Base-by-base conservation (phyloP, 2,113 vertebrate species). In the Poecile atricapillus region DNA sequence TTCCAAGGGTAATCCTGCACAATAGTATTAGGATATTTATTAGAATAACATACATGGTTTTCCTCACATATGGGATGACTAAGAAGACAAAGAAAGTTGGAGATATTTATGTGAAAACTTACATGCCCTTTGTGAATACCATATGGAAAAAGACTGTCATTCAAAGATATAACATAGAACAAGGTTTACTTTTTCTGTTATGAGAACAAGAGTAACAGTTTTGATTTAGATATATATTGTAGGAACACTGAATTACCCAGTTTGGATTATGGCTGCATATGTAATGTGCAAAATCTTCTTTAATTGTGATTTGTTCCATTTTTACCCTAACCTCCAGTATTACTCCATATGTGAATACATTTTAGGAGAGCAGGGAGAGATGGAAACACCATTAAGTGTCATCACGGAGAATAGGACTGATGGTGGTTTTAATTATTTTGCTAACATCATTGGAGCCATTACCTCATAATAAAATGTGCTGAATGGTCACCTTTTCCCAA, bases 401-500 rank as follows among this genome's bases (percentile, higher is more conserved):
- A 67, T 90, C 62, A 84, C 33, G 87, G 73, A 95, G 49, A 85
- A 91, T 75, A 81, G 44, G 12, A 49, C 52, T 96, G 80, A 93
- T 95, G 84, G 81, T 67, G 21, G 11, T 82, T 94, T 96, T 93
- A 88, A 96, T 95, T 93, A 89, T 95, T 88, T 91, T 95, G 55
- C 64, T 85, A 93, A 83, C 91, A 97, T 93, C 86, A 60, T 25
- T 86, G 68, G 27, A 97, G 46, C 50, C 67, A 92, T 96, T 96
- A 94, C 70, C 71, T 91, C 83, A 92, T 94, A 90, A 96, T 90
- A 91, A 89, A 86, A 96, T 90, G 63, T 94, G 88, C 88, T 92
- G 95, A 96, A 89, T 96, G 60, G 83, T 94, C 91, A 96, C 83
- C 93, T 95, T 96, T 96, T 53, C 71, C 64, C 91, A 96, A 96